A percentile compares a stretch with the other conserved stretches of the same genome.
Evolutionary conservation across 1,140 invertebrate genomes (phyloP).

Genomic region (Eufriesea mexicana): DNA sequence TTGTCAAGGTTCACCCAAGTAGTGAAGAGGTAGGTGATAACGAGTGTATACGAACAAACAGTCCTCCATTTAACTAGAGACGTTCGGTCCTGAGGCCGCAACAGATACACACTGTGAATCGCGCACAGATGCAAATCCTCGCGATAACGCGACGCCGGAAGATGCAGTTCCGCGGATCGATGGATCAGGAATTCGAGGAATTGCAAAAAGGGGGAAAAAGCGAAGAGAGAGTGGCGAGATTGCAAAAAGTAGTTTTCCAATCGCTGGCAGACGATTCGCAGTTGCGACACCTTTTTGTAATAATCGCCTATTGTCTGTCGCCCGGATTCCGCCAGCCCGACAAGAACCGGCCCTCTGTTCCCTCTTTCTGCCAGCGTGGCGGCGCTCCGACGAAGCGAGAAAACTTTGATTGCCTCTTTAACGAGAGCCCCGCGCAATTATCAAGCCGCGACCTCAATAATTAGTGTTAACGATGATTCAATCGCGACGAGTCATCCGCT

Average conservation of each 20-base stretch:
- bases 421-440: conserved; percentile 52
- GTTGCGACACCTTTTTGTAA: conserved; percentile 41
- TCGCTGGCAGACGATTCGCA: conserved; percentile 27
- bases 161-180: too few species aligned
- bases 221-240: too few species aligned
- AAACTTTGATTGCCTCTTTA: conserved; percentile 54
- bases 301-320: conserved; percentile 53
- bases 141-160: not conserved
- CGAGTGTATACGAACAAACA: too few species aligned
- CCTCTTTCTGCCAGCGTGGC: not conserved
- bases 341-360: conserved; percentile 43
- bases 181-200: not conserved
- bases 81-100: too few species aligned
- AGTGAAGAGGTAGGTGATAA: too few species aligned
- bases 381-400: conserved; percentile 44
- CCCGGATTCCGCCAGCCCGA: conserved; percentile 14
- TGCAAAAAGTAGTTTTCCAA: conserved; percentile 37
- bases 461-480: conserved; percentile 50
- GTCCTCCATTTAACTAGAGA: too few species aligned
- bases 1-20: too few species aligned
- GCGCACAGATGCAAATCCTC: too few species aligned
- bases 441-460: conserved; percentile 59
- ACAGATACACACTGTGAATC: too few species aligned
- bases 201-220: not conserved
- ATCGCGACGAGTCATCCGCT: conserved; percentile 32